Conservation (phyloP, 2,113 vertebrate genomes). For the Pelecanus crispus region DNA sequence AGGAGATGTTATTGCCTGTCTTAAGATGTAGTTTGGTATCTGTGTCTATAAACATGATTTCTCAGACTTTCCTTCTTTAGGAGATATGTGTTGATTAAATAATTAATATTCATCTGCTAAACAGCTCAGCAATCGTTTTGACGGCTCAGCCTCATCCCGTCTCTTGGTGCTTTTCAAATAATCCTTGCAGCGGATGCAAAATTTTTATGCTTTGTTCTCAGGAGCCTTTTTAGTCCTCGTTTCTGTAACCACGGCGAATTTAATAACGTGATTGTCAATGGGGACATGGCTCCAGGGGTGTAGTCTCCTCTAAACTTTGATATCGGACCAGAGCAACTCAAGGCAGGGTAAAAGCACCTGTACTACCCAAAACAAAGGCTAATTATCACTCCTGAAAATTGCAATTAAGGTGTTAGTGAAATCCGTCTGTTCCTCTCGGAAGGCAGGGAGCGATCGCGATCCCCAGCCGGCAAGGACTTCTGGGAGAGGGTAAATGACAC, state of each 20-base stretch:
- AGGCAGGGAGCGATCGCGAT: not conserved
- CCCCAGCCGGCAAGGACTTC: not conserved
- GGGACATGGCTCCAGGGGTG: not conserved
- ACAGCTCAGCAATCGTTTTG: not conserved
- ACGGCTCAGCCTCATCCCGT: not conserved
- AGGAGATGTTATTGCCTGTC: not conserved
- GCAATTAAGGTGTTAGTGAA: not conserved
- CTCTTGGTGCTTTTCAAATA: not conserved
- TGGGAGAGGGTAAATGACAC: not conserved
- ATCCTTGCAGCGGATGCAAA: not conserved
- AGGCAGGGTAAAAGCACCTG: not conserved
- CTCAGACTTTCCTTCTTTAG: no score
- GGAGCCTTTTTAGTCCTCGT: not conserved
- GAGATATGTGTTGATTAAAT: not conserved
- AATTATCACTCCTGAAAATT: not conserved
- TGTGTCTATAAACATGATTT: not conserved
- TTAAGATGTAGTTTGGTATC: not conserved
- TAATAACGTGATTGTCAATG: rapidly evolving
- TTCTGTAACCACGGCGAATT: not conserved
- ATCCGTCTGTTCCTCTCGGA: not conserved
- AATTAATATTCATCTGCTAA: not conserved
- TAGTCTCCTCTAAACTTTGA: not conserved
- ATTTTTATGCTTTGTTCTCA: not conserved
- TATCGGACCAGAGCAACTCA: no score
- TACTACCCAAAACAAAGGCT: not conserved